Base-by-base conservation (phyloP, 30 jellyfish, hydroid and myxozoan genomes). In the Sanderia malayensis region DNA sequence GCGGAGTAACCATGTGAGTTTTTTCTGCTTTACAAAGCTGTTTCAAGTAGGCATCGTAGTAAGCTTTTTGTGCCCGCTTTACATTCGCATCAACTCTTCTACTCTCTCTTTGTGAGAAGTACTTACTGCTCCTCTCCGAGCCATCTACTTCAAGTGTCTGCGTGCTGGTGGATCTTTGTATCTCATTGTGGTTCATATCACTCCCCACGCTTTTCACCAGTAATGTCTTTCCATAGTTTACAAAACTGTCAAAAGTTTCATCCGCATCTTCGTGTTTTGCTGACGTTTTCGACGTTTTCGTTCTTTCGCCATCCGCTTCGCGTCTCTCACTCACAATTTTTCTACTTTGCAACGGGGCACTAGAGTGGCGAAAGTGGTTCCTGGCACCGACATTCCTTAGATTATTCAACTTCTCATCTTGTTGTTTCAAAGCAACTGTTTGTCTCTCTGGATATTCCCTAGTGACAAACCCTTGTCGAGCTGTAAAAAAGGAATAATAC, bases 1-100 rank as follows among this genome's bases (percentile, higher is more conserved):
- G 88, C 18, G 88, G 88, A 15, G 68, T 67, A 47, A 47, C 24
- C n/a, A n/a, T n/a, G 24, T 49, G 23, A 29, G 55, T 76, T 22
- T 31, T 49, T 11, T 76, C 70, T 13, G 44, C 58, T 22, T 21
- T 69, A 28, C 62, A 62, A 41, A 76, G 88, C 37, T 76, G 80
- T 33, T 76, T 62, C 67, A 76, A 53, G 41, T 76, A 76, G 10
- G 88, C 19, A n/a, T 76, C 73, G 30, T 76, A 76, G 26, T 76
- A 76, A 2, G 72, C 88, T 64, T 32, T 76, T 53, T 76, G 88
- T 21, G 88, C 88, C 7, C 76, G 76, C 53, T 64, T 76, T 22
- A 66, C 88, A 47, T 67, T 67, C 21, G 88, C 76, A 29, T 62
- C 70, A 44, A 76, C 68, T 62, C 88, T 21, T 19, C 47, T 76